Evolutionary conservation across 2,888 invertebrate genomes (phyloP).

Genomic region (Rhogogaster chlorosoma): DNA sequence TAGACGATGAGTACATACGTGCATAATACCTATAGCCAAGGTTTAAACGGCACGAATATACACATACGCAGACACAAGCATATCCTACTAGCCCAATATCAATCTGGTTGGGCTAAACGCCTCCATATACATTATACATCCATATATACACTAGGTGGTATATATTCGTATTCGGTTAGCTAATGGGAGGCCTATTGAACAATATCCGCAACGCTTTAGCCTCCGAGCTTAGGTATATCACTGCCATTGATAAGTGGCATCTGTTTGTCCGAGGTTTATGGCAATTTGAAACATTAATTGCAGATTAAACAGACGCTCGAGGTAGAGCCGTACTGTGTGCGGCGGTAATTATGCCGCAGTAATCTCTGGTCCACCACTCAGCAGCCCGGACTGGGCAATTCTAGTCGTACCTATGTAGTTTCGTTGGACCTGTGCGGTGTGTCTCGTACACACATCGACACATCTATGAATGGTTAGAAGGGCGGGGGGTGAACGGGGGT

Average conservation of each 20-base stretch:
- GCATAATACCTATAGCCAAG: no score
- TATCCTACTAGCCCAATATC: not conserved
- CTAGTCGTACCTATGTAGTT: conserved; percentile 61
- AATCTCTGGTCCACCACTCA: conserved; percentile 75
- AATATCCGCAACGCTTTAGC: conserved; percentile 49
- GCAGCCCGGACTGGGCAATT: conserved; percentile 64
- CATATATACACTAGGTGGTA: not conserved
- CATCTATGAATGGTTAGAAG: not conserved
- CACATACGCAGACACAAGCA: no score
- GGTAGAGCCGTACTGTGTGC: conserved; percentile 51
- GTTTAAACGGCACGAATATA: no score
- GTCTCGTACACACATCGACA: not conserved
- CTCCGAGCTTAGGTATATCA: conserved; percentile 60
- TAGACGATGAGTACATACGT: not conserved
- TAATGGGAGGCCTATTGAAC: conserved; percentile 45
- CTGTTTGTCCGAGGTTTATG: conserved; percentile 69
- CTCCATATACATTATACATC: not conserved
- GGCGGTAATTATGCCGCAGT: conserved; percentile 74
- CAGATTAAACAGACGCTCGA: conserved; percentile 73
- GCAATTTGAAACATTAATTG: conserved; percentile 77
- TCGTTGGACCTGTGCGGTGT: conserved; percentile 57
- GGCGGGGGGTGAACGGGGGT: conserved; percentile 48
- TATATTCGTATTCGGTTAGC: conserved; percentile 13
- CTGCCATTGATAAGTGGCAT: conserved; percentile 73
- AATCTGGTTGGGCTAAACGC: not conserved